These are phyloP conservation scores for Dasysyrphus albostriatus DNA, from an alignment of 2,888 invertebrate species.

Conservation along the genomic window DNA sequence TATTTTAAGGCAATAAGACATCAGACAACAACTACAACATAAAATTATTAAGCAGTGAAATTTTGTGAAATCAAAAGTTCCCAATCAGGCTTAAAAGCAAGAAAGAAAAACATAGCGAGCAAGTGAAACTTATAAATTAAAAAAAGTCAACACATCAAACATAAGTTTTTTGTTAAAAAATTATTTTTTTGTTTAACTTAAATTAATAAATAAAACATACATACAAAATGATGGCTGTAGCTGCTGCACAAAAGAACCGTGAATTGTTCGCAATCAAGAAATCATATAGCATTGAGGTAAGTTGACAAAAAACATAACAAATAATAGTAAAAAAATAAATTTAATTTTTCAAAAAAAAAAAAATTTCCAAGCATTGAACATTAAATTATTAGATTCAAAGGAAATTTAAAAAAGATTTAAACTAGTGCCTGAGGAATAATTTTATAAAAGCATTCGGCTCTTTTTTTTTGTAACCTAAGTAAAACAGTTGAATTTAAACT, in stretches of 20 bases:
- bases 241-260: constrained; percentile 96
- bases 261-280: constrained; percentile 99
- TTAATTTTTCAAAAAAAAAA: neutral
- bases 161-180: constrained; percentile 75
- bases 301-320: constrained; percentile 78
- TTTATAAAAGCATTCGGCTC: too few relatives aligned
- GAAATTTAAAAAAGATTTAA: too few relatives aligned
- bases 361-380: neutral
- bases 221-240: constrained; percentile 91
- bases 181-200: constrained; percentile 79
- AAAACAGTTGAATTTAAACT: too few relatives aligned
- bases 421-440: too few relatives aligned
- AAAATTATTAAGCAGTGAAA: constrained; percentile 70
- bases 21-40: constrained; percentile 67
- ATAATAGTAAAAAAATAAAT: neutral
- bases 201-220: constrained; percentile 78
- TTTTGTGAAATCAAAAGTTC: constrained; percentile 67
- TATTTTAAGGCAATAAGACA: constrained; percentile 71
- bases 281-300: constrained; percentile 98
- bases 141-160: constrained; percentile 25
- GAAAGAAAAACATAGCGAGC: constrained; percentile 37
- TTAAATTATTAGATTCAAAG: neutral
- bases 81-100: constrained; percentile 69
- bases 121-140: constrained; percentile 61
- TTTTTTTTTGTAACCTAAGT: too few relatives aligned